Evolutionary conservation across 2,113 vertebrate genomes (phyloP), one percentile per base, ranked within the genome.

Genomic region (Tupaia tana): DNA sequence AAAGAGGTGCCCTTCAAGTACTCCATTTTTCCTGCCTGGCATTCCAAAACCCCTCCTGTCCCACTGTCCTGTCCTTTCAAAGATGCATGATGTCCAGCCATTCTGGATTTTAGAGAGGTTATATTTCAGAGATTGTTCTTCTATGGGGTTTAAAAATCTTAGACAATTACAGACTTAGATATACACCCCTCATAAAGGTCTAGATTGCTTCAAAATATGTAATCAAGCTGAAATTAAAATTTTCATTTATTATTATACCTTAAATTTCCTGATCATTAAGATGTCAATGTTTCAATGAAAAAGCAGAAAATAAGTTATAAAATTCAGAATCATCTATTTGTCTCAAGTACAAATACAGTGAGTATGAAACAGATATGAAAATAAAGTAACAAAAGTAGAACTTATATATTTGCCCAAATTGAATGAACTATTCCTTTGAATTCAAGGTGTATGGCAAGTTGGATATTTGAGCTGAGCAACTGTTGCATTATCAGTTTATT

Each of bases 271-370:
- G 90, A 93, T 92, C 69, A 96, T 69, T 95, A 93, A 97, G 27
- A 90, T 93, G 59, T 24, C 91, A 92, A 75, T 94, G 24, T 97
- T 95, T 97, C 88, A 81, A 94, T 93, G 67, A 90, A 95, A 86
- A 97, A 96, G 86, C 94, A 97, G 88, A 95, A 97, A 97, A 97
- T n/a, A 89, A 52, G 93, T 70, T 95, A 93, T 91, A 96, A 95
- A 94, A 96, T 93, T 96, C 85, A 90, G 54, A 34, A 64, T 80
- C 34, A 82, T 77, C 63, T 96, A 86, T 89, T 94, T 96, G 63
- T 91, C 83, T 96, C 56, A 82, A 93, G 94, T 86, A 87, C 75
- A 96, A 93, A 52, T 78, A 93, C 63, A 92, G 78, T 86, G 58
- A 94, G 24, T 86, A 95, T 70, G 90, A 92, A 96, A 89, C 27